Conservation (phyloP, 2,888 invertebrate species). For the Metacarcinus magister region DNA sequence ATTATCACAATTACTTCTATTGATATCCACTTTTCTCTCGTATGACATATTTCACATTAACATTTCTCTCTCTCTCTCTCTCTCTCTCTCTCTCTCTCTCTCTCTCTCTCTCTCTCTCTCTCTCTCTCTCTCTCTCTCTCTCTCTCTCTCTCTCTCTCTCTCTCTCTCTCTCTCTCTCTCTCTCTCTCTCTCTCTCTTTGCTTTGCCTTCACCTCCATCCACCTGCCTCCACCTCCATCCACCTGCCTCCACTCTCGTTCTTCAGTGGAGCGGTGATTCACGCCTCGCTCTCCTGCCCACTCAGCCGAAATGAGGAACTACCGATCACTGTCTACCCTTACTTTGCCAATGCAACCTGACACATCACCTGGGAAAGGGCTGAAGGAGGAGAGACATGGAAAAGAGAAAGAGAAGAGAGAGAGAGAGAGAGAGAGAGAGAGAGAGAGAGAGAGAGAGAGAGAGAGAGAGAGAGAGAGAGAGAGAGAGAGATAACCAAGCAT, state of each 20-base stretch:
- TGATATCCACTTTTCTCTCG: background rate
- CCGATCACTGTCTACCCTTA: background rate
- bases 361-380: background rate
- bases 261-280: background rate
- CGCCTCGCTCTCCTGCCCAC: background rate
- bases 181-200: background rate
- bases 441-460: background rate
- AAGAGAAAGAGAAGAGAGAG: background rate
- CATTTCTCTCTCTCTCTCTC: no score
- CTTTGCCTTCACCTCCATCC: background rate
- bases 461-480: slow-evolving; percentile 18
- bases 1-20: background rate
- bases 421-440: background rate
- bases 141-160: background rate
- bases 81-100: background rate
- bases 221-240: background rate
- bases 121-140: background rate
- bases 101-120: slow-evolving; percentile 48
- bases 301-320: background rate
- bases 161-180: background rate
- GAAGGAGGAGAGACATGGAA: background rate
- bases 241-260: background rate
- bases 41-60: background rate
- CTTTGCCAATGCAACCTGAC: background rate
- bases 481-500: slow-evolving; percentile 2